Evolutionary conservation across 2,888 invertebrate species (phyloP).

Genomic region (Eupithecia pulchellata): DNA sequence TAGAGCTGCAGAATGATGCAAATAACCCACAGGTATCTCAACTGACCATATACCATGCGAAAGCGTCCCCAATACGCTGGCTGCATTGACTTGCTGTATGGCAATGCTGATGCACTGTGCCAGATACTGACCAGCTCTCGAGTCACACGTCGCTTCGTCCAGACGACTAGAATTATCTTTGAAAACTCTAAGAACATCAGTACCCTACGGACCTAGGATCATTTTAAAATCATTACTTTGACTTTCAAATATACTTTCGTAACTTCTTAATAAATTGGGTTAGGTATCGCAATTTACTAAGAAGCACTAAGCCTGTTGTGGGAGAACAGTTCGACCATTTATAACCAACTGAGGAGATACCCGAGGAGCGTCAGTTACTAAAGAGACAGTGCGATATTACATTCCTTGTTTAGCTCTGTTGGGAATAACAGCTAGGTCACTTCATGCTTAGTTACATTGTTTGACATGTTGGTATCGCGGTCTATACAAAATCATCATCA

Average conservation of each 20-base stretch:
- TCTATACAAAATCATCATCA: too few relatives aligned
- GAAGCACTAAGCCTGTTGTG: neutral
- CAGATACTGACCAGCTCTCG: too few relatives aligned
- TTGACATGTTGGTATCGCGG: neutral
- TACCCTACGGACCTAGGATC: too few relatives aligned
- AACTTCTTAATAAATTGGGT: neutral
- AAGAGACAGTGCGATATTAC: constrained; percentile 68
- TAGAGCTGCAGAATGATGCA: too few relatives aligned
- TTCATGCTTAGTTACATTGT: neutral
- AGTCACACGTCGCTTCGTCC: too few relatives aligned
- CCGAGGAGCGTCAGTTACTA: constrained; percentile 55
- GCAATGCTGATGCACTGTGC: too few relatives aligned
- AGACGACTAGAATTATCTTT: too few relatives aligned
- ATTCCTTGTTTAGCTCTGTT: constrained; percentile 56
- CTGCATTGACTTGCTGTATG: too few relatives aligned
- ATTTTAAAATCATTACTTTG: neutral
- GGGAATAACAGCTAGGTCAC: constrained; percentile 17
- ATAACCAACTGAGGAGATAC: constrained; percentile 31
- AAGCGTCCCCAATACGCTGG: too few relatives aligned
- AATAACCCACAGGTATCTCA: too few relatives aligned
- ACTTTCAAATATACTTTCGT: neutral
- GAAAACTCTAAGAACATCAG: too few relatives aligned
- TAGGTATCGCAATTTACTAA: neutral
- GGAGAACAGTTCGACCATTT: constrained; percentile 29
- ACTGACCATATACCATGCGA: too few relatives aligned